Conservation (phyloP, 2,113 vertebrate species). For the Sceloporus undulatus region DNA sequence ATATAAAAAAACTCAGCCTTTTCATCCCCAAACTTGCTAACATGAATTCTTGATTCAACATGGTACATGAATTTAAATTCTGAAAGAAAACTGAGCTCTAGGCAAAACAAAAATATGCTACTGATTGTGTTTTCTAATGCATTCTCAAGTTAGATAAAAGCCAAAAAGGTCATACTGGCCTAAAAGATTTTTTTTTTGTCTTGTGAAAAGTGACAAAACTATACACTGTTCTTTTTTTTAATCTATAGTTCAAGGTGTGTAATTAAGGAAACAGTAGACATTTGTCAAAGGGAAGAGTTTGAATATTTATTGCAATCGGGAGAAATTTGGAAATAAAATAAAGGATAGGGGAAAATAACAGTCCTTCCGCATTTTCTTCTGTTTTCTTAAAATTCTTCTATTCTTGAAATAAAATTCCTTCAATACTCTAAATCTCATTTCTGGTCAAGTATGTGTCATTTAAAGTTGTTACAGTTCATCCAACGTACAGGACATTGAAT, state of each 20-base stretch:
- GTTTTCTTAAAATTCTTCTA: conserved; percentile 41
- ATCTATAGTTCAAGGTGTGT: neutral
- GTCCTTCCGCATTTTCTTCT: conserved; percentile 41
- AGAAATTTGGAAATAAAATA: neutral
- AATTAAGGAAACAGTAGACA: conserved; percentile 29
- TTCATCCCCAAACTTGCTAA: neutral
- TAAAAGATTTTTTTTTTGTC: neutral
- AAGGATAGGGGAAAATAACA: neutral
- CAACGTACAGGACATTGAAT: conserved; percentile 50
- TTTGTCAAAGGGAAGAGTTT: conserved; percentile 19
- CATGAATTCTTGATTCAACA: neutral
- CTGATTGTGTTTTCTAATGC: neutral
- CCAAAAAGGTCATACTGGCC: neutral
- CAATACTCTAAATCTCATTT: conserved; percentile 45
- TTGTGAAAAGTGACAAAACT: conserved; percentile 18
- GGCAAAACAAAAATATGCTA: neutral
- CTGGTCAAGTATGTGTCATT: conserved; percentile 56
- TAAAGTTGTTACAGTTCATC: conserved; percentile 49
- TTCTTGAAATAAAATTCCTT: conserved; percentile 35
- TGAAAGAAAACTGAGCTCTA: neutral
- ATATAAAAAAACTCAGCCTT: neutral
- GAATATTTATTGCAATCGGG: neutral
- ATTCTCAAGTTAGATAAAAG: neutral
- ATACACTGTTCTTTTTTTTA: neutral
- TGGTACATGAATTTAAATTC: neutral